Conservation (phyloP, 30 jellyfish, hydroid and myxozoan genomes). For the Rhopilema esculentum region DNA sequence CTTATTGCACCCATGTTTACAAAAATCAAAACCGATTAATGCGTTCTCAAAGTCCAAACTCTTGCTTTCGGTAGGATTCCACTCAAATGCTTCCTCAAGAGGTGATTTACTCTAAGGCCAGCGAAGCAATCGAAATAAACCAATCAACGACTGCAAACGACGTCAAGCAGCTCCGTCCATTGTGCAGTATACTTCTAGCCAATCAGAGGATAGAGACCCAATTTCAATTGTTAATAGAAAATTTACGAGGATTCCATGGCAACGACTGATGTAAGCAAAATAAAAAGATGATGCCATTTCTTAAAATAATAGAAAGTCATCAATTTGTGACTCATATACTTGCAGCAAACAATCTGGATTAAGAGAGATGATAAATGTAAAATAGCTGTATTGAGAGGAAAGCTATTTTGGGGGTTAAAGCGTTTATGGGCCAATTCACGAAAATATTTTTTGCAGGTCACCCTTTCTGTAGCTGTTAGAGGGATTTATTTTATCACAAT, state of each 20-base stretch:
- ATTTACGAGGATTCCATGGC: background rate
- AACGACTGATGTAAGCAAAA: background rate
- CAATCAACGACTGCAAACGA: background rate
- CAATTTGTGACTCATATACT: background rate
- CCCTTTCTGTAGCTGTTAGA: too few relatives aligned
- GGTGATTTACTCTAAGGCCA: too few relatives aligned
- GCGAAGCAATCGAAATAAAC: background rate
- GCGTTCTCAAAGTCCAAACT: background rate
- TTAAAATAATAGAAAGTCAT: too few relatives aligned
- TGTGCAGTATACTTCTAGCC: background rate
- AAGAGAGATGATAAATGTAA: too few relatives aligned
- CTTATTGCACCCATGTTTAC: slow-evolving; percentile 70
- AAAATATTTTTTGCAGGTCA: too few relatives aligned
- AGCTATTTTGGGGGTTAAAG: too few relatives aligned
- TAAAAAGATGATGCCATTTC: background rate
- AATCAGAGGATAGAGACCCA: background rate
- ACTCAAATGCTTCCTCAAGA: too few relatives aligned
- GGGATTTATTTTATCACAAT: too few relatives aligned
- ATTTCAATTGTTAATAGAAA: background rate
- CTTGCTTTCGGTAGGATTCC: background rate
- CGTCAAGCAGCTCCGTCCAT: background rate
- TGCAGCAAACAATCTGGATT: too few relatives aligned
- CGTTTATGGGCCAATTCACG: too few relatives aligned
- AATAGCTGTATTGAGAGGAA: too few relatives aligned
- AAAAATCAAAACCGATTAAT: background rate